phyloP scores from a whole-genome alignment of 2,888 invertebrate genomes.

The Rhyacophila evoluta region DNA sequence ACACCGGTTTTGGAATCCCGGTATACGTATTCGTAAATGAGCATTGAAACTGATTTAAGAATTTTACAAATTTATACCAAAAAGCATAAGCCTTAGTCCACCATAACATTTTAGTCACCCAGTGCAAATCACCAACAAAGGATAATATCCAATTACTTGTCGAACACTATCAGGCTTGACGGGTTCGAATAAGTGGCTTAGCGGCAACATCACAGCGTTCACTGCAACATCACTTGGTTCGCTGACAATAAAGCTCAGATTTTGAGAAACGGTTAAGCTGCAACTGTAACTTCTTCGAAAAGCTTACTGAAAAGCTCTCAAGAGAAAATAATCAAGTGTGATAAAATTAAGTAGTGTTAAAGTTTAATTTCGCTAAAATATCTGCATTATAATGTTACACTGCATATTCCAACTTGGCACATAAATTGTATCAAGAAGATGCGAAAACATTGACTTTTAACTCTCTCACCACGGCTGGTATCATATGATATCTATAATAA shows the following conservation, averaged over 20 bases:
- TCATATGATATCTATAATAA: too few relatives aligned
- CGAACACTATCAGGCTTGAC: slow-evolving; percentile 38
- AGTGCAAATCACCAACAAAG: slow-evolving; percentile 7
- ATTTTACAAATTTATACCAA: background rate
- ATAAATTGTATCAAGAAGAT: too few relatives aligned
- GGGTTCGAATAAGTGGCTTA: slow-evolving; percentile 42
- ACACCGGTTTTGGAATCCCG: too few relatives aligned
- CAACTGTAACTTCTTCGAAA: background rate
- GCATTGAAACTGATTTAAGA: background rate
- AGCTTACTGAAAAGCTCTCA: background rate
- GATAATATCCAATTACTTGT: slow-evolving; percentile 42
- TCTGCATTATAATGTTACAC: too few relatives aligned
- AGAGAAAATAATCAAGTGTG: too few relatives aligned
- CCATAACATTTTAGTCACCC: background rate
- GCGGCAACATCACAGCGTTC: background rate
- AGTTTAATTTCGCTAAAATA: too few relatives aligned
- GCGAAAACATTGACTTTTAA: too few relatives aligned
- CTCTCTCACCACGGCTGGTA: too few relatives aligned
- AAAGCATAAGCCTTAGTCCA: too few relatives aligned
- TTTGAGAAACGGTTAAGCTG: background rate
- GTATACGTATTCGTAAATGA: background rate
- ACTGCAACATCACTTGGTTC: background rate
- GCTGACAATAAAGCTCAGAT: background rate
- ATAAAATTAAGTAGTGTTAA: too few relatives aligned
- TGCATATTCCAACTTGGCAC: too few relatives aligned